These are phyloP conservation scores for Drosophila kanekoi DNA, from an alignment of 2,888 invertebrate genomes.

Conservation along the genomic window DNA sequence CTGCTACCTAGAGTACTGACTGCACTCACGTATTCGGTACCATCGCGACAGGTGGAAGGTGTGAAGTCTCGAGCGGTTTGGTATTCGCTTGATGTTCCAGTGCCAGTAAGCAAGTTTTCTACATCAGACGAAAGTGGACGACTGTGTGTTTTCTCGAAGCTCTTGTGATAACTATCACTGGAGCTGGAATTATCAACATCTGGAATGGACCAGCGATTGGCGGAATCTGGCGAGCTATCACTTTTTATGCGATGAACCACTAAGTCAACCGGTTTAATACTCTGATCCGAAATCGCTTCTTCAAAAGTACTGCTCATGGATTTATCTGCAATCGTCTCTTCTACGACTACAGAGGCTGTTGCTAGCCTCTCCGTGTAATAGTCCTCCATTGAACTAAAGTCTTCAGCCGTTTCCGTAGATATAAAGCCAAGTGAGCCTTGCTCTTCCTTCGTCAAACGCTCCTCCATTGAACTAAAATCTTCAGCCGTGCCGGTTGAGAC, in stretches of 20 bases:
- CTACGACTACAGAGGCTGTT: conserved; percentile 67
- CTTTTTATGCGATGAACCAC: conserved; percentile 79
- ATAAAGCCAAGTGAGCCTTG: conserved; percentile 80
- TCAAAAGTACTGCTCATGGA: conserved; percentile 63
- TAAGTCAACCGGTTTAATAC: conserved; percentile 75
- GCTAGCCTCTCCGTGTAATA: conserved; percentile 79
- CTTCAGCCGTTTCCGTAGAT: conserved; percentile 82
- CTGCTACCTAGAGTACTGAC: conserved; percentile 89
- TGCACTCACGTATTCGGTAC: conserved; percentile 94
- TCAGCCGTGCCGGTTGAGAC: conserved; percentile 80
- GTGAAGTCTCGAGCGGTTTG: conserved; percentile 93
- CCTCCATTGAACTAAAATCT: conserved; percentile 78
- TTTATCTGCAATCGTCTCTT: conserved; percentile 45
- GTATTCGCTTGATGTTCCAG: conserved; percentile 90
- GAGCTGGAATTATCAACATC: conserved; percentile 95
- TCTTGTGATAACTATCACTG: conserved; percentile 95
- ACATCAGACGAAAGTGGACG: conserved; percentile 95
- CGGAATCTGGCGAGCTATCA: conserved; percentile 85
- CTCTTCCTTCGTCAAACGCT: conserved; percentile 76
- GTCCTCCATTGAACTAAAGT: conserved; percentile 83
- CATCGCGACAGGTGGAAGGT: conserved; percentile 90
- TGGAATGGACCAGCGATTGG: conserved; percentile 90
- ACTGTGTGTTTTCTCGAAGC: conserved; percentile 92
- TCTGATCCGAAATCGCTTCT: conserved; percentile 73
- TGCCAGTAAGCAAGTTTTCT: conserved; percentile 89